phyloP scores from a whole-genome alignment of 2,888 invertebrate species.

The Sesamia inferens region DNA sequence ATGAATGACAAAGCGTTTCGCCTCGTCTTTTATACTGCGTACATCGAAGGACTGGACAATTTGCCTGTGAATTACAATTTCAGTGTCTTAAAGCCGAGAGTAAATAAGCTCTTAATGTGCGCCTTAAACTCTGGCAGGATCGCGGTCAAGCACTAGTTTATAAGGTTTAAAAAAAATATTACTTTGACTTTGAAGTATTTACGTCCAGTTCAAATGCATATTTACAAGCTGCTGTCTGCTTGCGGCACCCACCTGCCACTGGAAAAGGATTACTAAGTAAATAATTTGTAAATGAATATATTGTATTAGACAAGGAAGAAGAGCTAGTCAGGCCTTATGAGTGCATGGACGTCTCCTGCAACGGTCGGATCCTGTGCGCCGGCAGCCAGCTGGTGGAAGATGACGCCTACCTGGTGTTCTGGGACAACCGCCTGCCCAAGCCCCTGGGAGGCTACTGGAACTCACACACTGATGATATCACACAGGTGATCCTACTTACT shows the following conservation, averaged over 20 bases:
- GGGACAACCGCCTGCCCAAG: slow-evolving; percentile 92
- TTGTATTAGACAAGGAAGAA: slow-evolving; percentile 79
- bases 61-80: no score
- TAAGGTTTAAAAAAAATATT: background rate
- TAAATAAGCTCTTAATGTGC: no score
- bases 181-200: background rate
- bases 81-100: no score
- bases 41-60: no score
- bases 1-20: no score
- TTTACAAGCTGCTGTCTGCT: background rate
- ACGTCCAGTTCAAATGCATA: background rate
- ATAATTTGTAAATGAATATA: background rate
- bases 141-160: no score
- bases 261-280: background rate
- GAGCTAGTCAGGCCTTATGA: slow-evolving; percentile 89
- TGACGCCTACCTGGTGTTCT: slow-evolving; percentile 94
- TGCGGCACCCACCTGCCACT: background rate
- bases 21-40: no score
- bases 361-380: slow-evolving; percentile 92
- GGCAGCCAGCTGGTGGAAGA: slow-evolving; percentile 93
- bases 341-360: slow-evolving; percentile 93
- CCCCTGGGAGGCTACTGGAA: slow-evolving; percentile 95
- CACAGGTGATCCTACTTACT: slow-evolving; percentile 86
- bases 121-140: no score
- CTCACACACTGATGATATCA: slow-evolving; percentile 95